These are phyloP conservation scores for Drosophila atripex DNA, from an alignment of 2,888 invertebrate species.

Conservation along the genomic window DNA sequence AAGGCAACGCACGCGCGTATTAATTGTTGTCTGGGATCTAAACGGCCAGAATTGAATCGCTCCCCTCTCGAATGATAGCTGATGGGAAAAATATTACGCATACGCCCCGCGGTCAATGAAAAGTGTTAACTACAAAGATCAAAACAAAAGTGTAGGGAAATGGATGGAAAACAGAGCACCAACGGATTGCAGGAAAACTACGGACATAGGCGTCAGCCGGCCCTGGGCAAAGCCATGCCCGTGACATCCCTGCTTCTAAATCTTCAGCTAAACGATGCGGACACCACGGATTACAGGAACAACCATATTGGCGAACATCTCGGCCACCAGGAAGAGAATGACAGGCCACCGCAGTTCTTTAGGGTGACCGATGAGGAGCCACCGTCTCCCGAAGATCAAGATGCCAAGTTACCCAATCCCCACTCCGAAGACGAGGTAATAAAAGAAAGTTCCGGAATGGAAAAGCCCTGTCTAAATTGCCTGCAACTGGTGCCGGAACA, in stretches of 20 bases:
- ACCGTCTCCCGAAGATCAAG: conserved; percentile 50
- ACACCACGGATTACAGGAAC: conserved; percentile 31
- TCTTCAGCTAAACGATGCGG: conserved; percentile 56
- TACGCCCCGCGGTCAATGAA: conserved; percentile 54
- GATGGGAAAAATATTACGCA: conserved; percentile 36
- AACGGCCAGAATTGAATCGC: conserved; percentile 45
- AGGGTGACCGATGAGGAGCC: conserved; percentile 53
- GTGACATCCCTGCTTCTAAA: conserved; percentile 82
- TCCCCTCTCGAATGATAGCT: conserved; percentile 1
- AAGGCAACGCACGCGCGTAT: conserved; percentile 80
- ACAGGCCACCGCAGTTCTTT: conserved; percentile 79
- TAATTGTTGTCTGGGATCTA: conserved; percentile 71
- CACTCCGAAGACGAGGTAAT: conserved; percentile 21
- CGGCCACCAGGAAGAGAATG: conserved; percentile 52
- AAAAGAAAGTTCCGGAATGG: conserved; percentile 47
- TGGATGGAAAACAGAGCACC: conserved; percentile 34
- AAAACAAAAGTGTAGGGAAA: conserved; percentile 5
- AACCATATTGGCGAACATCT: conserved; percentile 45
- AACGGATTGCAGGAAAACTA: conserved; percentile 48
- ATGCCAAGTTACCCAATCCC: conserved; percentile 20
- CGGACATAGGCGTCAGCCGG: conserved; percentile 81
- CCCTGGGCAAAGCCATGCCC: conserved; percentile 83
- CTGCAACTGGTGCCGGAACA: conserved; percentile 52
- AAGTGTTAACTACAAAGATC: not conserved
- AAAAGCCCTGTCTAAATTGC: conserved; percentile 75